Percentiles rank a stretch among this genome's conserved stretches.
phyloP scores from a whole-genome alignment of 1,140 invertebrate genomes.

The Atta texana region DNA sequence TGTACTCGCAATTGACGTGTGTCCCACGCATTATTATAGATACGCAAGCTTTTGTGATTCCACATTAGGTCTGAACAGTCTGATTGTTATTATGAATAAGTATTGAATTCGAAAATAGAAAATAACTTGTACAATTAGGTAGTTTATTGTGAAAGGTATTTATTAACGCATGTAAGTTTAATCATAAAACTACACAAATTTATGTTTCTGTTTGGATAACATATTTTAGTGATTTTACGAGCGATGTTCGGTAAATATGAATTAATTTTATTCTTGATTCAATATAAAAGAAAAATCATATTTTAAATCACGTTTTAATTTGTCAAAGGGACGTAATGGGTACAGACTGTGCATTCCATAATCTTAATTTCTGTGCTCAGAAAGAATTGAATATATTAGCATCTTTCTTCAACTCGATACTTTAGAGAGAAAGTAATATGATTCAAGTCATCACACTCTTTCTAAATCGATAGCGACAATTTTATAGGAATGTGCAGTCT shows the following conservation, averaged over 20 bases:
- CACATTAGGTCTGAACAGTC: not conserved
- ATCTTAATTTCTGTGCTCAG: too few species aligned
- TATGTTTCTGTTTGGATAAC: not conserved
- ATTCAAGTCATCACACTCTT: too few species aligned
- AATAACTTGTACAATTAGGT: conserved; percentile 3
- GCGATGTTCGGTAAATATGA: not conserved
- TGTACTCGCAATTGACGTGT: not conserved
- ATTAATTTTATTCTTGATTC: not conserved
- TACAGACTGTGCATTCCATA: too few species aligned
- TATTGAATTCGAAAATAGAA: not conserved
- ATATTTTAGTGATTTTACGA: not conserved
- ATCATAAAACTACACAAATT: not conserved
- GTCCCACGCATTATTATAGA: not conserved
- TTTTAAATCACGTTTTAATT: not conserved
- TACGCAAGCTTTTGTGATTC: not conserved
- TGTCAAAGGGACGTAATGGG: too few species aligned
- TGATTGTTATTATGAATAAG: conserved; percentile 10
- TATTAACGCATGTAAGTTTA: not conserved
- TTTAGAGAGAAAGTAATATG: too few species aligned
- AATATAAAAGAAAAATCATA: not conserved
- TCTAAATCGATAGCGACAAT: too few species aligned
- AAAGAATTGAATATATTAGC: too few species aligned
- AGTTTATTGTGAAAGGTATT: not conserved
- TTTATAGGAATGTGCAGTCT: too few species aligned
- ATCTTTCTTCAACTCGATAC: too few species aligned